Base-by-base conservation (phyloP, 2,113 vertebrate species). In the Elaphurus davidianus region DNA sequence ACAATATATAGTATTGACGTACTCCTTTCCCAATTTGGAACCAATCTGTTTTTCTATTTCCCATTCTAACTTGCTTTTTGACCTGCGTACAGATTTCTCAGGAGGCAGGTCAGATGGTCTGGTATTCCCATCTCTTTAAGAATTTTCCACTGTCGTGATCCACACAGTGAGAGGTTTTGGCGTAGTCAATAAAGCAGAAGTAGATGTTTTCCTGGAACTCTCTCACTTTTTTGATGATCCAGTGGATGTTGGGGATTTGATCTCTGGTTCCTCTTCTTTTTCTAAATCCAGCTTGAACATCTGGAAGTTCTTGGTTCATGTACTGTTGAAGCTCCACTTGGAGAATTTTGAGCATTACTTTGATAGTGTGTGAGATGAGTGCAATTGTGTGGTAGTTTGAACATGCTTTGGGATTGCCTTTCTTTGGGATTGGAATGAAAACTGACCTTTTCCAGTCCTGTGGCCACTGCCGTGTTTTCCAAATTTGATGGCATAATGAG, bases 21-120 rank as follows among this genome's bases (percentile, higher is more conserved):
- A 8, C 7, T 64, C 62, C 0, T 64, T n/a, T 64, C 7, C 62
- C 0, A 0, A 33, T 17, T 64, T n/a, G 30, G 62, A 64, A 17
- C 7, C 30, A 1, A 2, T n/a, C 62, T 64, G 15, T 64, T 64
- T 64, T 64, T n/a, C 30, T 64, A n/a, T 17, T 15, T n/a, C 7
- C 62, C 30, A 17, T 64, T 64, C 62, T 33, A 17, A 64, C 62
- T 64, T 64, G 30, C 15, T n/a, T 64, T 30, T 8, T 64, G 62
- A 17, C 15, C 1, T 64, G 62, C 62, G 9, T n/a, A 64, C 62
- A 17, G 62, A n/a, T 64, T 64, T 64, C 15, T n/a, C 62, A 64
- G 62, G 62, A 64, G 62, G 30, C 30, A 64, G 30, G 30, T n/a
- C 30, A 33, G 14, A 3, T 64, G 15, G 62, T 64, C 62, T 64